Base-by-base conservation (phyloP, 2,888 invertebrate genomes). In the Caenorhabditis sp. region DNA sequence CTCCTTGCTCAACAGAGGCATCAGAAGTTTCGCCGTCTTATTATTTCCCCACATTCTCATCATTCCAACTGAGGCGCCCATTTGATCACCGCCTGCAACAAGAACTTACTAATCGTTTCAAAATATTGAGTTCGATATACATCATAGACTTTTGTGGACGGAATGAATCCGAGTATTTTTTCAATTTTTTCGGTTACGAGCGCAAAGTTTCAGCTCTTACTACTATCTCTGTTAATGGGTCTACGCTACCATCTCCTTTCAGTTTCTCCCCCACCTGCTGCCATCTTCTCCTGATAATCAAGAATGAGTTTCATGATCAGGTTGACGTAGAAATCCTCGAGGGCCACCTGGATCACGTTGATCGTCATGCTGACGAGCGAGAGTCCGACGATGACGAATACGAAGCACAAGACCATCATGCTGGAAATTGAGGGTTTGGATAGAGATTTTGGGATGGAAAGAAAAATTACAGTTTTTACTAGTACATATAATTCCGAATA, bases 321-420 rank as follows among this genome's bases (percentile, higher is more conserved):
- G 38, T 86, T 85, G 22, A 90, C 87, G 79, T 92, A 92, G 56
- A 92, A 85, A 61, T 92, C 92, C 72, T 92, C 91, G 8, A 92
- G 73, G 8, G 92, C 90, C 44, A 84, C 85, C 74, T 89, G 89
- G 14, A 93, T 92, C n/a, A 93, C 93, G 77, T 92, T 93, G 73
- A 93, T 93, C 66, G 92, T 92, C 93, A 93, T 93, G 80, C 93
- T 93, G 59, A 93, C 93, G 7, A 94, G 91, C 0, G 93, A 92
- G 7, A 94, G 90, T 8, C 93, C 93, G 61, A 93, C 87, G 83
- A 94, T 93, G 7, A 94, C 92, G 79, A 93, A 90, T 2, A 91
- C 85, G 77, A 91, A 92, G 68, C 92, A 91, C 8, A 91, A 74
- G 0, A 91, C 91, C 92, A 92, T 92, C 85, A 91, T 88, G 74